Conservation (phyloP, 2,797 vertebrate species). For the Cynopterus sphinx region DNA sequence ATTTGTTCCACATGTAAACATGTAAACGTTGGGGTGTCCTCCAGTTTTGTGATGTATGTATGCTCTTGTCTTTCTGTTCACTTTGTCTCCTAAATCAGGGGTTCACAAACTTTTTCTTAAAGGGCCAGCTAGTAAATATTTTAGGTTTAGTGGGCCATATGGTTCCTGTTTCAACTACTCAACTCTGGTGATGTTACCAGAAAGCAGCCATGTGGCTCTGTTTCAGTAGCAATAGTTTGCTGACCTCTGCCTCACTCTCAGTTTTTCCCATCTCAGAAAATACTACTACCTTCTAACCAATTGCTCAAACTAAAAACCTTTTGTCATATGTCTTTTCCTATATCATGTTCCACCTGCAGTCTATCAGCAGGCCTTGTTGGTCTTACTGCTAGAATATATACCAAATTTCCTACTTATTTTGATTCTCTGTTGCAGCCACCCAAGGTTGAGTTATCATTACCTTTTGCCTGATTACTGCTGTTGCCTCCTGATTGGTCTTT, state of each 20-base stretch:
- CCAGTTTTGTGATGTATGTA: background rate
- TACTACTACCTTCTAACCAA: background rate
- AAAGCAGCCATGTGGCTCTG: background rate
- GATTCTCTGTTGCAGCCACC: background rate
- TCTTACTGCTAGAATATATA: background rate
- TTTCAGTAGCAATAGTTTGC: background rate
- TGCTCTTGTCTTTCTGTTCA: background rate
- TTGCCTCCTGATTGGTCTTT: background rate
- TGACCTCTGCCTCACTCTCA: background rate
- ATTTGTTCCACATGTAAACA: background rate
- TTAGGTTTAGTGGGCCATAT: background rate
- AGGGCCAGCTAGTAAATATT: background rate
- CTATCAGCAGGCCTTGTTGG: background rate
- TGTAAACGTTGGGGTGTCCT: background rate
- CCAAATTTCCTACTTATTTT: background rate
- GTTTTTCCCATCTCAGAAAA: background rate
- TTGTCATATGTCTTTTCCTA: background rate
- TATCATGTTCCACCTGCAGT: background rate
- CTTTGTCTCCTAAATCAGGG: background rate
- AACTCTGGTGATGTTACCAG: fast-evolving
- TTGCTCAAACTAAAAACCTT: background rate
- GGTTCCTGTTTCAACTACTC: background rate
- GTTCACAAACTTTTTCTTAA: background rate
- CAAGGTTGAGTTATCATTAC: background rate
- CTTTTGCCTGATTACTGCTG: background rate